phyloP scores from a whole-genome alignment of 2,888 invertebrate species.

The Polietes domitor region DNA sequence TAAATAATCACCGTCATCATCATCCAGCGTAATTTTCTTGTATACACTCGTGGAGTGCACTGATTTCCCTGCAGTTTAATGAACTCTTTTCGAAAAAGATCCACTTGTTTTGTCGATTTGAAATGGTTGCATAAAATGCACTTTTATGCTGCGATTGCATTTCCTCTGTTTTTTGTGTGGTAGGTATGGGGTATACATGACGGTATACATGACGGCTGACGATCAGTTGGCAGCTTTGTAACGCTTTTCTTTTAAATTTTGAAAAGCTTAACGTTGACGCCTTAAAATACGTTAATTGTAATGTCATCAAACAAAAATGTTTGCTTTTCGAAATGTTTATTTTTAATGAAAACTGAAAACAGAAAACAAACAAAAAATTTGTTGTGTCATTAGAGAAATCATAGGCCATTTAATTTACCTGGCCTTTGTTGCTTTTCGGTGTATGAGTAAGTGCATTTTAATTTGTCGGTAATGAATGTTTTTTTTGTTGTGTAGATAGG shows the following conservation, averaged over 20 bases:
- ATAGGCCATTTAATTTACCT: not conserved
- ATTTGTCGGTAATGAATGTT: not conserved
- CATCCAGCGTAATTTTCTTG: constrained; percentile 2
- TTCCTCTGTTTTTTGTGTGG: not conserved
- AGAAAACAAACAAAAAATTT: not conserved
- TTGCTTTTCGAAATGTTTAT: not conserved
- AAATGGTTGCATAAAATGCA: not conserved
- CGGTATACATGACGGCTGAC: no score
- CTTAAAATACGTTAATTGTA: not conserved
- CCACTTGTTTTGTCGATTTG: not conserved
- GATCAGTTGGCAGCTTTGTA: not conserved
- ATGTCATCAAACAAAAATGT: not conserved
- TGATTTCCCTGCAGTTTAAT: constrained; percentile 1
- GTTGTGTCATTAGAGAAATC: constrained; percentile 7
- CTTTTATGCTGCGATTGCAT: not conserved
- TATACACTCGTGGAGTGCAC: not conserved
- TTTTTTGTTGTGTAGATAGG: not conserved
- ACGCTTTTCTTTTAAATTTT: not conserved
- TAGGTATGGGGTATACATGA: no score
- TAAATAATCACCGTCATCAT: not conserved
- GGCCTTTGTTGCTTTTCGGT: not conserved
- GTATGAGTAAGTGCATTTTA: not conserved
- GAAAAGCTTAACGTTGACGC: not conserved
- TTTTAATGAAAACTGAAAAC: not conserved
- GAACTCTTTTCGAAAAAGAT: not conserved